Base-by-base conservation (phyloP, 2,113 vertebrate species). In the Pogona vitticeps region DNA sequence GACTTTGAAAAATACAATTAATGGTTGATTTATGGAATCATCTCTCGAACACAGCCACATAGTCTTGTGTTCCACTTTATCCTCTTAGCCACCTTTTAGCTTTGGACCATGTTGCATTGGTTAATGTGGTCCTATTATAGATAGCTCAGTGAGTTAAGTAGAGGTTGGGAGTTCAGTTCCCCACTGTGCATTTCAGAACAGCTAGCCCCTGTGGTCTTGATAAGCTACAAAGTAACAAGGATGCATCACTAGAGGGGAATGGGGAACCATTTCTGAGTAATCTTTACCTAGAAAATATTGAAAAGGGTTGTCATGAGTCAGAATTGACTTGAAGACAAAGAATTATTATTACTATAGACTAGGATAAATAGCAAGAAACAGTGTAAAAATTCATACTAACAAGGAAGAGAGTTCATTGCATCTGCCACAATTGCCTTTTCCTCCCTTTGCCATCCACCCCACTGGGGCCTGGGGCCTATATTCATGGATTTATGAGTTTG, bases 11-110 rank as follows among this genome's bases (percentile, higher is more conserved):
- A 86, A 40, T 59, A 46, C 56, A 80, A 68, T n/a, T 33, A 33
- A 73, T 33, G 18, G 73, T 80, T 80, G 77, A 80, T 86, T 72
- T 80, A 80, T 61, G 73, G 63, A 80, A 81, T 80, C 31, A 63
- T 86, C 68, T 33, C 59, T 86, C 73, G 63, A 80, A 61, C 36
- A 58, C 36, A 52, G 33, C 46, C 67, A 59, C 65, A 61, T 21
- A 72, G 38, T 23, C 52, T 46, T 63, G 36, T 58, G 36, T 42
- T 59, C 52, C 78, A 80, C 3, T 77, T 86, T 63, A 38, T 21
- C 58, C 38, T 63, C 36, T 18, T 56, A 86, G 31, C n/a, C 72
- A n/a, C 36, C 31, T 80, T 70, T 72, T 20, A 61, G 28, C 61
- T 76, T 61, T 86, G 31, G 36, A 7, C 28, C 7, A 23, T 61